A percentile compares a stretch with the other conserved stretches of the same genome.
Evolutionary conservation across 2,888 invertebrate species (phyloP).

Genomic region (Agonum fuliginosum): DNA sequence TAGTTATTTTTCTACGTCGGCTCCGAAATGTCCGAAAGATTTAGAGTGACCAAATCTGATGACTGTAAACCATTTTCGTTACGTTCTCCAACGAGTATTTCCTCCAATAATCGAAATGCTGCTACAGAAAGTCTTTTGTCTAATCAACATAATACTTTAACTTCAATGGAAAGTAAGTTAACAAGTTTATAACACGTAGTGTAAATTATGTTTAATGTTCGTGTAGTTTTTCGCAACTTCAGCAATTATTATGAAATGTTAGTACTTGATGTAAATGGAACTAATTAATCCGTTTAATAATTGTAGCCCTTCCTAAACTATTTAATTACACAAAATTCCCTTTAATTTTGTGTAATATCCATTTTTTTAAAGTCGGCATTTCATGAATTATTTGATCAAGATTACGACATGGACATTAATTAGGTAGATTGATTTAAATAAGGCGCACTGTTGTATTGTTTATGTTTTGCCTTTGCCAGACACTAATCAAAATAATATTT

Average conservation of each 20-base stretch:
- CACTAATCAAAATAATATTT: neutral
- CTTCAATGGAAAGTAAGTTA: slow-evolving; percentile 36
- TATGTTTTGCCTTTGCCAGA: neutral
- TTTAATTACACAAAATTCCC: slow-evolving; percentile 3
- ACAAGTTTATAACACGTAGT: slow-evolving; percentile 25
- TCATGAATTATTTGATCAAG: slow-evolving; percentile 17
- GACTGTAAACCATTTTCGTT: slow-evolving; percentile 41
- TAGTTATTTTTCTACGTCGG: slow-evolving; percentile 11
- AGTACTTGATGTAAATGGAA: neutral
- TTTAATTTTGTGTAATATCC: neutral
- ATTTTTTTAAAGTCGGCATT: neutral
- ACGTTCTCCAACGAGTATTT: slow-evolving; percentile 37
- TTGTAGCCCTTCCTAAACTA: slow-evolving; percentile 7
- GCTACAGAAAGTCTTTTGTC: slow-evolving; percentile 41
- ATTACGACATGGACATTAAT: slow-evolving; percentile 13
- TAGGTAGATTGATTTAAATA: slow-evolving; percentile 21
- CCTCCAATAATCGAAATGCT: slow-evolving; percentile 35
- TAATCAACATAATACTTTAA: slow-evolving; percentile 41
- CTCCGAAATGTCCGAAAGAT: slow-evolving; percentile 49
- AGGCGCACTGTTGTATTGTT: slow-evolving; percentile 5
- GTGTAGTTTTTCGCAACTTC: neutral
- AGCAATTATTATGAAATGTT: slow-evolving; percentile 1
- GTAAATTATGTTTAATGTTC: slow-evolving; percentile 13
- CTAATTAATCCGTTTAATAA: neutral
- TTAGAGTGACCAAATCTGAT: slow-evolving; percentile 50